These are phyloP conservation scores for Hybos culiciformis DNA, from an alignment of 2,888 invertebrate species.

Conservation along the genomic window DNA sequence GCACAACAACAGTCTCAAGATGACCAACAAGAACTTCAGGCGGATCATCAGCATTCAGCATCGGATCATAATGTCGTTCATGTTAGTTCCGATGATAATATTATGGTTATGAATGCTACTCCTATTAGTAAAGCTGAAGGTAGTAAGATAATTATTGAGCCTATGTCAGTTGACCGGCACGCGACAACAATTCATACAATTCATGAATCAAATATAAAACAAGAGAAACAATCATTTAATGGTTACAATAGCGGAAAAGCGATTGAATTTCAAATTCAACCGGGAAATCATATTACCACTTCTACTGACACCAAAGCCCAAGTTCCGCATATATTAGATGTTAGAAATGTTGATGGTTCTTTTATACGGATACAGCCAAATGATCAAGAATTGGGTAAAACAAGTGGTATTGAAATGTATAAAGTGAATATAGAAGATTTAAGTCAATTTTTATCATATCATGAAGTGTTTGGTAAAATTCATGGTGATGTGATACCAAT, in stretches of 20 bases:
- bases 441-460: conserved; percentile 70
- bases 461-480: conserved; percentile 68
- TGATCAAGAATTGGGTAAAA: conserved; percentile 44
- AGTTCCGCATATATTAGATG: conserved; percentile 39
- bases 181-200: not conserved
- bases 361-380: conserved; percentile 50
- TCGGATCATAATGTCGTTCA: no score
- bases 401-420: conserved; percentile 54
- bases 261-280: conserved; percentile 10
- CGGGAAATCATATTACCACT: no score
- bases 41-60: no score
- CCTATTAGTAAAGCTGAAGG: conserved; percentile 16
- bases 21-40: conserved; percentile 17
- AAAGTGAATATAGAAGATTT: conserved; percentile 72
- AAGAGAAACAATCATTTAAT: conserved; percentile 13
- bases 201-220: conserved; percentile 9
- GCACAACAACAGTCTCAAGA: conserved; percentile 5
- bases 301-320: conserved; percentile 14
- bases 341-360: conserved; percentile 52
- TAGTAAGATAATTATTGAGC: conserved; percentile 19
- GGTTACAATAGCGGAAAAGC: no score
- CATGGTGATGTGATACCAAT: conserved; percentile 35
- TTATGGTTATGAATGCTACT: conserved; percentile 13
- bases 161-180: conserved; percentile 7
- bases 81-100: conserved; percentile 8